Evolutionary conservation across 2,888 invertebrate genomes (phyloP).

Genomic region (Himalopsyche kuldschensis): DNA sequence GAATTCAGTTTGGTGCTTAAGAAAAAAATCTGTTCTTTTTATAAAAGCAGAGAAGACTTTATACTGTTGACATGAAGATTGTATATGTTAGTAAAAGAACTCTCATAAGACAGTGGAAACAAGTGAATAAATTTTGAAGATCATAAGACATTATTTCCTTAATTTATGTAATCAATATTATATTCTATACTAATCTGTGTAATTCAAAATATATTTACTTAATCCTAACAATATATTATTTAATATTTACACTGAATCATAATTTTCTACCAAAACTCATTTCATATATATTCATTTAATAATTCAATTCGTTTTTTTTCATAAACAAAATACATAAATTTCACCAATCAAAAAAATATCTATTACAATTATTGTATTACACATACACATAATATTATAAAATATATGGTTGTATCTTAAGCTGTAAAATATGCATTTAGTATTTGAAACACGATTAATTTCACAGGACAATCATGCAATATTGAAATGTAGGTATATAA

Average conservation of each 20-base stretch:
- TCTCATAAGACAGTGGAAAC: neutral
- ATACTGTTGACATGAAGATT: neutral
- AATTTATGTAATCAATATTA: conserved; percentile 29
- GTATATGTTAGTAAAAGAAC: neutral
- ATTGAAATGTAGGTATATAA: no score
- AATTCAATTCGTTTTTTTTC: neutral
- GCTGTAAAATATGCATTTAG: neutral
- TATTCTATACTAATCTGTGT: conserved; percentile 30
- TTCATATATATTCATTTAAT: neutral
- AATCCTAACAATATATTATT: conserved; percentile 16
- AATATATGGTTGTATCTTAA: neutral
- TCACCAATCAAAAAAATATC: neutral
- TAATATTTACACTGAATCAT: neutral
- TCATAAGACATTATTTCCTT: conserved; percentile 40
- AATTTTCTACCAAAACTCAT: neutral
- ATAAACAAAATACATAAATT: neutral
- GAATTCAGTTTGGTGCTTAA: neutral
- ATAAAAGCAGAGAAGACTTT: neutral
- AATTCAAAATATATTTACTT: conserved; percentile 39
- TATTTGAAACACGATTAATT: neutral
- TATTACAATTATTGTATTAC: neutral
- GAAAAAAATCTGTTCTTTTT: neutral
- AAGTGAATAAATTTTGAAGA: conserved; percentile 33
- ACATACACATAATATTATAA: neutral
- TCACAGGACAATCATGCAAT: neutral